phyloP scores from a whole-genome alignment of 2,797 vertebrate species.

The Alca torda region DNA sequence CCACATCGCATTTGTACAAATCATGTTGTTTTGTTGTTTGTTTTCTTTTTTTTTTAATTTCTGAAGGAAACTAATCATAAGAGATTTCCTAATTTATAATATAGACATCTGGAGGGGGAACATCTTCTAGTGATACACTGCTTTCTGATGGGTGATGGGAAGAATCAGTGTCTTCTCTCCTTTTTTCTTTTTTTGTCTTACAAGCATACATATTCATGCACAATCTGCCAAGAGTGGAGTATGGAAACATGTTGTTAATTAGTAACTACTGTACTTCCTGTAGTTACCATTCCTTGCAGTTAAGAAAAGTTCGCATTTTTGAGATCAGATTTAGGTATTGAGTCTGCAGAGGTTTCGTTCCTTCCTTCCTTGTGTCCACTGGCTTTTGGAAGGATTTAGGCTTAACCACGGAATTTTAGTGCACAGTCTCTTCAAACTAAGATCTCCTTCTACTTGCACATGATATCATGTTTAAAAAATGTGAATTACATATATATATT shows the following conservation, averaged over 20 bases:
- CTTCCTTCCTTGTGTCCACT: neutral
- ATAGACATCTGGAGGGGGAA: no score
- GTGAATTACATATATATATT: neutral
- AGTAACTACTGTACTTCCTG: neutral
- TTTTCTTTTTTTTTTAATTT: neutral
- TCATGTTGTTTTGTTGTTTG: neutral
- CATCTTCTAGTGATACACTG: accelerated
- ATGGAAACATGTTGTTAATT: neutral
- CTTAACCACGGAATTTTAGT: neutral
- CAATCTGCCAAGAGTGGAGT: neutral
- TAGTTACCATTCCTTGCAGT: neutral
- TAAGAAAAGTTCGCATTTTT: neutral
- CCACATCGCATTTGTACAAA: neutral
- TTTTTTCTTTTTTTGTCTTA: neutral
- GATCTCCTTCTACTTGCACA: accelerated
- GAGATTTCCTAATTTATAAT: neutral
- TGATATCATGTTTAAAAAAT: neutral
- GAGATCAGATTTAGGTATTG: neutral
- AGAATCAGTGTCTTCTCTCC: neutral
- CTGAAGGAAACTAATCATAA: neutral
- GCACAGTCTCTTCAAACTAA: neutral
- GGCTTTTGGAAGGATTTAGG: neutral
- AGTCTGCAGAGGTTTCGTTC: neutral
- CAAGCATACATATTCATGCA: neutral
- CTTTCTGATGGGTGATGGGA: neutral